Percentiles rank a stretch among this genome's conserved stretches.
phyloP scores from a whole-genome alignment of 2,797 vertebrate genomes.

The Pogoniulus pusillus region DNA sequence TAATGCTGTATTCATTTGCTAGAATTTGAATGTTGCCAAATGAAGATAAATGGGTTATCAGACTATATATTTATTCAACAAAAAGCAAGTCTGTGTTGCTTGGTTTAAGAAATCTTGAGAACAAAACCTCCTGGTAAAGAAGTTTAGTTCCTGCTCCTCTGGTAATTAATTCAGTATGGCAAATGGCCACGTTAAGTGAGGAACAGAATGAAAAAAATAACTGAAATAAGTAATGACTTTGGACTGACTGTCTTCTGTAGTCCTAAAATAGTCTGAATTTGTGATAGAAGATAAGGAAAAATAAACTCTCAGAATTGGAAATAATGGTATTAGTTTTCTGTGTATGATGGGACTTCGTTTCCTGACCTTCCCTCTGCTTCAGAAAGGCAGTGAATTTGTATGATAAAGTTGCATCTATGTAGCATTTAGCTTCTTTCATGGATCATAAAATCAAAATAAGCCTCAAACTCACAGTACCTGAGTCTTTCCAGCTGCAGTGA shows the following conservation, averaged over 20 bases:
- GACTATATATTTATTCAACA: constrained; percentile 44
- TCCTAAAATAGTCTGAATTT: neutral
- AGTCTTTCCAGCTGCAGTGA: neutral
- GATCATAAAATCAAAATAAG: neutral
- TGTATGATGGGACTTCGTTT: neutral
- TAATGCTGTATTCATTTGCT: constrained; percentile 19
- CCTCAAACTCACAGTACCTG: neutral
- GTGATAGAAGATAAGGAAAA: neutral
- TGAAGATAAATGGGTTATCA: constrained; percentile 62
- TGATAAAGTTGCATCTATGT: neutral
- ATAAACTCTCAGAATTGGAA: neutral
- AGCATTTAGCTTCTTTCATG: neutral
- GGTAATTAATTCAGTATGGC: neutral
- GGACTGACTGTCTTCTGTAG: neutral
- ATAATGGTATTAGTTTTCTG: neutral
- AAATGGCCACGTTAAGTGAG: neutral
- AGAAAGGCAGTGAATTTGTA: neutral
- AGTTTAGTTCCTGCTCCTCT: neutral
- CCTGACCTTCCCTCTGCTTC: neutral
- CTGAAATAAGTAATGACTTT: neutral
- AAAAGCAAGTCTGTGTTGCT: neutral
- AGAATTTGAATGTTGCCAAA: constrained; percentile 60
- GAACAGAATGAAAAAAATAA: neutral
- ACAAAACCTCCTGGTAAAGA: neutral
- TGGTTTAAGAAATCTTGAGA: constrained; percentile 1